Percentiles rank a stretch among this genome's conserved stretches.
Conservation (phyloP, 2,888 invertebrate species). For the Barypeithes pellucidus region DNA sequence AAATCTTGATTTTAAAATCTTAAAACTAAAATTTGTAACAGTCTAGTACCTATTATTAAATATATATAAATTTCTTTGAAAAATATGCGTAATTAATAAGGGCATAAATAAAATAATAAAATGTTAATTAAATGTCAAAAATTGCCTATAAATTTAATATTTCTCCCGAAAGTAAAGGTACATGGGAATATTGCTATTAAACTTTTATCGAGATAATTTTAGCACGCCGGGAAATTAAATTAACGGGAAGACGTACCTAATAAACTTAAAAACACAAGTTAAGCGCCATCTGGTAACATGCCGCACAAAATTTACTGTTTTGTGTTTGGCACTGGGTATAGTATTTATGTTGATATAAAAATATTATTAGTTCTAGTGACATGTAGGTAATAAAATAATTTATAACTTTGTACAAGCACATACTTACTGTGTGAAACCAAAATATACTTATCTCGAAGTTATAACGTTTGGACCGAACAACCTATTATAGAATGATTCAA, state of each 20-base stretch:
- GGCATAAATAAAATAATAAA: not conserved
- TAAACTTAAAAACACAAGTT: slow-evolving; percentile 15
- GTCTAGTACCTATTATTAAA: no score
- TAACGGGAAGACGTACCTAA: slow-evolving; percentile 11
- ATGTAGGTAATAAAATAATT: no score
- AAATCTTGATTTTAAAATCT: no score
- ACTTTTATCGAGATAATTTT: slow-evolving; percentile 20
- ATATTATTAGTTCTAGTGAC: no score
- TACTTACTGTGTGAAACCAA: no score
- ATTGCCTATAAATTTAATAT: slow-evolving; percentile 11
- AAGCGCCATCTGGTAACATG: slow-evolving; percentile 13
- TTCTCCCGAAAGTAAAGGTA: slow-evolving; percentile 2
- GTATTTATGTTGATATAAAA: not conserved
- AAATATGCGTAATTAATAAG: not conserved
- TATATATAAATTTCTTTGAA: no score
- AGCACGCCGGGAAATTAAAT: not conserved
- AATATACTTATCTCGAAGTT: no score
- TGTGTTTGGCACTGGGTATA: not conserved
- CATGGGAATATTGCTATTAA: slow-evolving; percentile 1
- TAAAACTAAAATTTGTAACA: no score
- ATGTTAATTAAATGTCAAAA: slow-evolving; percentile 3
- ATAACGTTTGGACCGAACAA: no score
- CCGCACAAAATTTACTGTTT: slow-evolving; percentile 8
- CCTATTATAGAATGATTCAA: no score
- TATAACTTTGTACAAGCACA: no score